A percentile compares a stretch with the other conserved stretches of the same genome.
These are phyloP conservation scores for Pionites leucogaster DNA, from an alignment of 2,113 vertebrate species.

Conservation along the genomic window DNA sequence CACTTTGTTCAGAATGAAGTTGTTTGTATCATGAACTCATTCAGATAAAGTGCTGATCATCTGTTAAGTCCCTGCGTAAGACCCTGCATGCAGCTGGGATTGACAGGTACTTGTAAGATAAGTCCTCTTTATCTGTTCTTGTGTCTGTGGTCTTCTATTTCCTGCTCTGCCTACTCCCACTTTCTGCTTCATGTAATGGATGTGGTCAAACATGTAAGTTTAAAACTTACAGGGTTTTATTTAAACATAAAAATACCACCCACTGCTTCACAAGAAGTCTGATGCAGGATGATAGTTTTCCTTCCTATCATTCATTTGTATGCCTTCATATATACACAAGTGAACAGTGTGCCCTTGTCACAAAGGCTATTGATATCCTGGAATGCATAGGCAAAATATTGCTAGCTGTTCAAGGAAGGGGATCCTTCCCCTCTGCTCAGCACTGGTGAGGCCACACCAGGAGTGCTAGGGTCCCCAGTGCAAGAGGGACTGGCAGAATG, in stretches of 20 bases:
- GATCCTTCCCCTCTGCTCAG: background rate
- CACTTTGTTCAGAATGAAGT: background rate
- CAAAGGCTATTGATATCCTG: background rate
- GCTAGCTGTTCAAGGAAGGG: background rate
- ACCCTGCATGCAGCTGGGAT: background rate
- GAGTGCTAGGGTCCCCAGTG: background rate
- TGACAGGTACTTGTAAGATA: background rate
- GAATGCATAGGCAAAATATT: background rate
- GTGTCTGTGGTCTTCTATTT: background rate
- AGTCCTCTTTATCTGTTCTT: background rate
- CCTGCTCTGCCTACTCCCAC: background rate
- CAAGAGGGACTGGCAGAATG: background rate
- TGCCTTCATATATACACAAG: background rate
- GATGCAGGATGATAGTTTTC: background rate
- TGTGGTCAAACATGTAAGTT: background rate
- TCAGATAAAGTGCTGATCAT: background rate
- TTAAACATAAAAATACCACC: background rate
- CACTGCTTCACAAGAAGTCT: background rate
- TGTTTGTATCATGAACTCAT: background rate
- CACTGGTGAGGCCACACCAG: accelerated
- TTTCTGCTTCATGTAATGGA: background rate
- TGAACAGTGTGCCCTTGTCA: background rate
- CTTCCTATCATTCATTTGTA: background rate
- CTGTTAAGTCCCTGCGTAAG: background rate
- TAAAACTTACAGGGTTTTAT: background rate